phyloP scores from a whole-genome alignment of 1,140 invertebrate species.

The Maconellicoccus hirsutus region DNA sequence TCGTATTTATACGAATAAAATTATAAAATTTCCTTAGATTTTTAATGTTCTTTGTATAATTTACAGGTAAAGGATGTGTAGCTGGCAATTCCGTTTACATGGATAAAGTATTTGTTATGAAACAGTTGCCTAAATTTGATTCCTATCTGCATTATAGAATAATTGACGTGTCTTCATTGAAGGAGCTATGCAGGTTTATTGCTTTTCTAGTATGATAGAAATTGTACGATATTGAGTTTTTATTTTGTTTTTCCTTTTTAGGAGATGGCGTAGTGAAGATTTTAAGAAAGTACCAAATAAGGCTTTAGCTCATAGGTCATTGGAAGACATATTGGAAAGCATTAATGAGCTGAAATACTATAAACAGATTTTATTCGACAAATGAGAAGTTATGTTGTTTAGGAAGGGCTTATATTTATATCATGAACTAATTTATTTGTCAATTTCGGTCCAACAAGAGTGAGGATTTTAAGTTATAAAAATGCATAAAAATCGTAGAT shows the following conservation, averaged over 20 bases:
- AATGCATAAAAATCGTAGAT: no score
- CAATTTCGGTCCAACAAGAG: no score
- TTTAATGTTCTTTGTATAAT: slow-evolving; percentile 12
- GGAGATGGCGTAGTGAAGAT: slow-evolving; percentile 34
- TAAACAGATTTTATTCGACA: slow-evolving; percentile 31
- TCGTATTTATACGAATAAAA: no score
- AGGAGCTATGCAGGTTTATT: slow-evolving; percentile 56
- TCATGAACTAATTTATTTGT: no score
- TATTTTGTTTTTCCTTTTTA: slow-evolving; percentile 27
- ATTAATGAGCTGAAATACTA: slow-evolving; percentile 72
- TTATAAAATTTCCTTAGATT: no score
- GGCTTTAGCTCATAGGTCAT: slow-evolving; percentile 52
- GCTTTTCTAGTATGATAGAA: no score
- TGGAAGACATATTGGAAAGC: slow-evolving; percentile 77
- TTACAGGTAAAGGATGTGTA: slow-evolving; percentile 49
- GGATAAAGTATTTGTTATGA: slow-evolving; percentile 65
- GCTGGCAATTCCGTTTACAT: slow-evolving; percentile 83
- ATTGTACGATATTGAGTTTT: no score
- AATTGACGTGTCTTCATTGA: slow-evolving; percentile 83
- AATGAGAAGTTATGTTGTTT: no score
- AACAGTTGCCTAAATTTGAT: slow-evolving; percentile 61
- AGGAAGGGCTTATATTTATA: no score
- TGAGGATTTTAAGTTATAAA: no score
- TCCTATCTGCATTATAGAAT: slow-evolving; percentile 83
- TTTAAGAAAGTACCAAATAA: slow-evolving; percentile 46